Evolutionary conservation across 2,113 vertebrate genomes (phyloP), one percentile per base, ranked within the genome.

Genomic region (Equus przewalskii): DNA sequence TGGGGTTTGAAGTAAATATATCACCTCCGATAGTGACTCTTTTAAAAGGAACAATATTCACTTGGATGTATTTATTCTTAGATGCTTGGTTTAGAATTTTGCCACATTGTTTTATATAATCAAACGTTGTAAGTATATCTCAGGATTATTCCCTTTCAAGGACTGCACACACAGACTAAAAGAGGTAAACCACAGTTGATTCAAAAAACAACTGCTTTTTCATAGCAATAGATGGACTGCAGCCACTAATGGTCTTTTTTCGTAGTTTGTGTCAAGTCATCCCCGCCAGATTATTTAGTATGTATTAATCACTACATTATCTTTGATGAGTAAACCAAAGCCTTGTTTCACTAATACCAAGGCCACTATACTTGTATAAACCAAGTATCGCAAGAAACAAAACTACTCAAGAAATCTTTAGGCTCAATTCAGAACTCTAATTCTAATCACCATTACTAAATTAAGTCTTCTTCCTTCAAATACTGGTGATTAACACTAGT

Each of bases 91-190:
- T 62, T 72, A 96, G 28, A 86, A 64, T 79, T 73, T 79, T 78
- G 46, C 30, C 26, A 58, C 33, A 65, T 76, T 96, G 41, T 80
- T 95, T 91, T 82, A 93, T 67, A 78, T 33, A 78, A 78, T 65
- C 36, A 69, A 93, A 87, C 6, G 21, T 76, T 22, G 2, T 80
- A 76, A 69, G 15, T 49, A 69, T 30, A 91, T 76, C 22, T 89
- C 33, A 89, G 41, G n/a, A 49, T 95, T 84, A 78, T 70, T 95
- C 84, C 67, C 78, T 95, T 91, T 94, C 10, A 82, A 92, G 16
- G 46, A 86, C 60, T 64, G 86, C 9, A 82, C 28, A 96, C 51
- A 75, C 58, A 92, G 3, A 72, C 5, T 90, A 19, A 72, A 92
- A 92, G 24, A 95, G 30, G 33, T 83, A 30, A 96, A 49, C 41